phyloP scores from a whole-genome alignment of 2,888 invertebrate genomes.

The Pelosia muscerda region DNA sequence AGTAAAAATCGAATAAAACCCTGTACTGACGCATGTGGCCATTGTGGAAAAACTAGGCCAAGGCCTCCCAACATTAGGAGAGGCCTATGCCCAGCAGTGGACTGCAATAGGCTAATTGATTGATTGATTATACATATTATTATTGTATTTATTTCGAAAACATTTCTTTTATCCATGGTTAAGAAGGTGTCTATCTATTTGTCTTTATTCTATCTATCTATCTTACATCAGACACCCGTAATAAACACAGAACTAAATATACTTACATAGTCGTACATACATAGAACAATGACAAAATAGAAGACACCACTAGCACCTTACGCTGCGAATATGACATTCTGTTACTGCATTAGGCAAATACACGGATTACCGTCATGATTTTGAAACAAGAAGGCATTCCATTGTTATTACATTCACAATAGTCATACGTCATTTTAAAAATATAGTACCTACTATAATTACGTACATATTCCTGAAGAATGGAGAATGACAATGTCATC shows the following conservation, averaged over 20 bases:
- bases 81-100: no score
- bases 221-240: constrained; percentile 18
- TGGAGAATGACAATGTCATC: constrained; percentile 33
- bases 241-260: constrained; percentile 20
- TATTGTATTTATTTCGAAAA: no score
- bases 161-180: no score
- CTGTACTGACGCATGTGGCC: no score
- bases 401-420: constrained; percentile 48
- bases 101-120: no score
- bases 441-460: not conserved
- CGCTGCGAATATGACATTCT: constrained; percentile 42
- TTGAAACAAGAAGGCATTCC: constrained; percentile 35
- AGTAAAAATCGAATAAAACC: no score
- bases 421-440: constrained; percentile 23
- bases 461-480: constrained; percentile 20
- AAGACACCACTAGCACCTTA: constrained; percentile 29
- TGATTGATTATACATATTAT: no score
- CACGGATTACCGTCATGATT: constrained; percentile 30
- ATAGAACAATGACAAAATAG: constrained; percentile 45
- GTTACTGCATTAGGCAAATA: constrained; percentile 44
- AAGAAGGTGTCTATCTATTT: no score
- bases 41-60: no score
- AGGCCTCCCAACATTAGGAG: no score
- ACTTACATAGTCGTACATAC: constrained; percentile 23
- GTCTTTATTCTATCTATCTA: no score